These are phyloP conservation scores for Ceyx cyanopectus DNA, from an alignment of 2,113 vertebrate genomes.

Conservation along the genomic window DNA sequence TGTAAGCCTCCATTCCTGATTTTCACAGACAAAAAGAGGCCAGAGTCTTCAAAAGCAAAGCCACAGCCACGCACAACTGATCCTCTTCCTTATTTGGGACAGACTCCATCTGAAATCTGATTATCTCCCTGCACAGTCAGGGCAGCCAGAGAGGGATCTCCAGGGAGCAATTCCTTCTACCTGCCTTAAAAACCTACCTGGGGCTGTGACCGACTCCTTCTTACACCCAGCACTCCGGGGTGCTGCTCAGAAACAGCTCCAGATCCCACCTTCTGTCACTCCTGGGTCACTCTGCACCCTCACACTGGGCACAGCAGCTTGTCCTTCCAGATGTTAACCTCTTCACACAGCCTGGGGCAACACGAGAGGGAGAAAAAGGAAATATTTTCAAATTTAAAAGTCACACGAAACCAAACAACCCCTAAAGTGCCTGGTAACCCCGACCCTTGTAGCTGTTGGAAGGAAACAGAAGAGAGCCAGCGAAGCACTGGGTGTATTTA, in stretches of 20 bases:
- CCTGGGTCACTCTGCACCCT: neutral
- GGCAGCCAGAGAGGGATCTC: neutral
- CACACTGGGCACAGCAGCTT: neutral
- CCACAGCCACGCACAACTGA: neutral
- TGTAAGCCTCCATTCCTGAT: neutral
- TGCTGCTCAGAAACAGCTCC: neutral
- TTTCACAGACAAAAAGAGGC: neutral
- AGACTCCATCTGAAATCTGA: slow-evolving; percentile 1
- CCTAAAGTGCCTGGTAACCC: slow-evolving; percentile 13
- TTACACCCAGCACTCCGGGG: neutral
- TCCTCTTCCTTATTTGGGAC: neutral
- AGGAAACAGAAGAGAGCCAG: slow-evolving; percentile 3
- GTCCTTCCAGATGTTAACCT: neutral
- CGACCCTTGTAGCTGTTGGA: slow-evolving; percentile 27
- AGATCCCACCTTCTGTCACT: neutral
- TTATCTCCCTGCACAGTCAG: neutral
- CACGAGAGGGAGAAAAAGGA: neutral
- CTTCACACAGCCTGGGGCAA: neutral
- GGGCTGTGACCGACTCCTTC: neutral
- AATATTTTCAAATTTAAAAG: slow-evolving; percentile 20
- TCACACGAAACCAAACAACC: slow-evolving; percentile 1
- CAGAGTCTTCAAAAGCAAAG: slow-evolving; percentile 10
- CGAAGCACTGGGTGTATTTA: slow-evolving; percentile 33
- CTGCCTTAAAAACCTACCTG: neutral
- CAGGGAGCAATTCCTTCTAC: neutral